A percentile compares a stretch with the other conserved stretches of the same genome.
These are phyloP conservation scores for Cephus nigrinus DNA, from an alignment of 2,888 invertebrate genomes.

Conservation along the genomic window DNA sequence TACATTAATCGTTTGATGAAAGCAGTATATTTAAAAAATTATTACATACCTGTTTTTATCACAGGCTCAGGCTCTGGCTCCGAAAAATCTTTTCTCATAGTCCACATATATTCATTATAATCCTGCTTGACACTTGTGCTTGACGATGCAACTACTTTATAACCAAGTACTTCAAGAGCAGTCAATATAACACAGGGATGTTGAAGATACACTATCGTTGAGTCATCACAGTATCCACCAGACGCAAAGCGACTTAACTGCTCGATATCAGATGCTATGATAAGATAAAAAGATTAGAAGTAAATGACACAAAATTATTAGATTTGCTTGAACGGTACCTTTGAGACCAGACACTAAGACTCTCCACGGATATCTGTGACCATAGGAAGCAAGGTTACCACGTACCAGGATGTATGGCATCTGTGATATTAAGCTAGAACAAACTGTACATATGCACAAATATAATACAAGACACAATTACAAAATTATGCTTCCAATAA, in stretches of 20 bases:
- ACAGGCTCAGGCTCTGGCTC: slow-evolving; percentile 79
- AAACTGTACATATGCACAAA: slow-evolving; percentile 31
- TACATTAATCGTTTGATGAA: neutral
- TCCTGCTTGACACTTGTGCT: slow-evolving; percentile 88
- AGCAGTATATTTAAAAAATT: neutral
- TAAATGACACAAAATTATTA: neutral
- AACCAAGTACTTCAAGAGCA: slow-evolving; percentile 88
- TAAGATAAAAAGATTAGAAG: slow-evolving; percentile 29
- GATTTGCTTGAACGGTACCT: slow-evolving; percentile 68
- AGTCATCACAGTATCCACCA: slow-evolving; percentile 86
- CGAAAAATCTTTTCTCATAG: slow-evolving; percentile 89
- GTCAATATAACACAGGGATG: slow-evolving; percentile 89
- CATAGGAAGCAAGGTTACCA: slow-evolving; percentile 88
- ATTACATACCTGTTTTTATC: slow-evolving; percentile 49
- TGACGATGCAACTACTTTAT: slow-evolving; percentile 88
- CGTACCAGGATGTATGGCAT: slow-evolving; percentile 94
- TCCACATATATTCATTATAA: slow-evolving; percentile 94
- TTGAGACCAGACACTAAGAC: slow-evolving; percentile 88
- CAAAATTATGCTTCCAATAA: neutral
- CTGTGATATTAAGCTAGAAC: slow-evolving; percentile 48
- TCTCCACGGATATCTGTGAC: slow-evolving; percentile 88
- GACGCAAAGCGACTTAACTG: slow-evolving; percentile 86
- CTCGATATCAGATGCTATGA: slow-evolving; percentile 81
- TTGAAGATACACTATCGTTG: slow-evolving; percentile 86
- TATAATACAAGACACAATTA: neutral